These are phyloP conservation scores for Mayetiola destructor DNA, from an alignment of 2,888 invertebrate species.

Conservation along the genomic window DNA sequence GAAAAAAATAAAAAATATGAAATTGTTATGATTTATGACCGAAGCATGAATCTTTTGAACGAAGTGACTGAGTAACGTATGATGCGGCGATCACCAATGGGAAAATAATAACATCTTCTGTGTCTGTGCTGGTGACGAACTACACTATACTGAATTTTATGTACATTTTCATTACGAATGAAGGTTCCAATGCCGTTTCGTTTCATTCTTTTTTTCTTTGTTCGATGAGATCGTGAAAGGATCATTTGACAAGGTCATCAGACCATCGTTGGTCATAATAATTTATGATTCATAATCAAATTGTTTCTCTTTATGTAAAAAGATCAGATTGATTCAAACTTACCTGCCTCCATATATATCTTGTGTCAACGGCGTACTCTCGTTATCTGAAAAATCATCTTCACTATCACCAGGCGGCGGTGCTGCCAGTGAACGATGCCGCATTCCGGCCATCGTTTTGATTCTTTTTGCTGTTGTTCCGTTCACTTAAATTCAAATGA, in stretches of 20 bases:
- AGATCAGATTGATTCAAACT: conserved; percentile 27
- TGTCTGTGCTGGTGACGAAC: too few relatives aligned
- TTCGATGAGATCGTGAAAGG: not conserved
- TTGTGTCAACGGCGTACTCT: conserved; percentile 71
- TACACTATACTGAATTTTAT: too few relatives aligned
- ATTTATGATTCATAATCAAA: not conserved
- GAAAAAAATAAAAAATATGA: too few relatives aligned
- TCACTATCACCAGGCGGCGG: conserved; percentile 46
- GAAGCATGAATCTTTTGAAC: too few relatives aligned
- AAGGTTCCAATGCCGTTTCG: too few relatives aligned
- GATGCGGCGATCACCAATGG: too few relatives aligned
- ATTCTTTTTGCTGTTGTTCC: not conserved
- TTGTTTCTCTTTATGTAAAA: too few relatives aligned
- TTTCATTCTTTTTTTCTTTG: not conserved
- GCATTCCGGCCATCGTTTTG: conserved; percentile 41
- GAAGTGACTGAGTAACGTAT: too few relatives aligned
- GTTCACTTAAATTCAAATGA: not conserved
- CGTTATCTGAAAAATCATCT: conserved; percentile 71
- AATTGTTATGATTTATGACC: too few relatives aligned
- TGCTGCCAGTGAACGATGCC: conserved; percentile 43
- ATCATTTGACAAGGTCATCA: not conserved
- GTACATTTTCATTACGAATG: too few relatives aligned
- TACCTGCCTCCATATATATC: conserved; percentile 87
- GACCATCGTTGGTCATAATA: not conserved
- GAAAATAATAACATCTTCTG: too few relatives aligned